Base-by-base conservation (phyloP, 2,797 vertebrate species). In the Manis crassicaudata region DNA sequence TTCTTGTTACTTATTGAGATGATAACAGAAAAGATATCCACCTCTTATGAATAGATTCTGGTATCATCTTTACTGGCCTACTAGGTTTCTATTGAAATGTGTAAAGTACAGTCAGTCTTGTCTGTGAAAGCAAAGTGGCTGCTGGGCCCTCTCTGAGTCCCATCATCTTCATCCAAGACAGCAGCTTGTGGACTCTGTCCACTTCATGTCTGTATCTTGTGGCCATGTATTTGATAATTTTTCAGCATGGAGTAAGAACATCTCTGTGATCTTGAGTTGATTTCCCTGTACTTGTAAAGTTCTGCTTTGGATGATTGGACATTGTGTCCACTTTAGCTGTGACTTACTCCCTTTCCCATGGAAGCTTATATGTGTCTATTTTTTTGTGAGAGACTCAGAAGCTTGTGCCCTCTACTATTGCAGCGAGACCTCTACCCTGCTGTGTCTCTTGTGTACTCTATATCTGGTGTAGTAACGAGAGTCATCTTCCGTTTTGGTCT, bases 31-130 rank as follows among this genome's bases (percentile, higher is more conserved):
- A 97, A 95, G 65, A 92, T 63, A 90, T 94, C 96, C 98, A 95
- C 98, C 97, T 98, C 98, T 95, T 97, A 97, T 96, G 98, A 97
- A 95, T 96, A 98, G 97, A 95, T 97, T 98, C 82, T 94, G 88
- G 62, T 80, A 25, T n/a, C 92, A 80, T 98, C 95, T 97, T 95
- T 95, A 80, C 25, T 95, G 76, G 63, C 52, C 92, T 86, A 67
- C 96, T 97, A 80, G 96, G 65, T 98, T 97, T 77, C 87, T 80
- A 14, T 96, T 72, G 60, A 70, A 54, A 86, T 95, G 91, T 95
- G 95, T 94, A 88, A 88, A 98, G 97, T 97, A 83, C 60, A 75
- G 77, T 96, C 60, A 75, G 77, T 96, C 95, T 89, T 82, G 32
- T 76, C 72, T 54, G 3, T 56, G 50, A 85, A 65, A 70, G 54